Conservation (phyloP, 2,888 invertebrate species). For the Nemapogon koenigi region DNA sequence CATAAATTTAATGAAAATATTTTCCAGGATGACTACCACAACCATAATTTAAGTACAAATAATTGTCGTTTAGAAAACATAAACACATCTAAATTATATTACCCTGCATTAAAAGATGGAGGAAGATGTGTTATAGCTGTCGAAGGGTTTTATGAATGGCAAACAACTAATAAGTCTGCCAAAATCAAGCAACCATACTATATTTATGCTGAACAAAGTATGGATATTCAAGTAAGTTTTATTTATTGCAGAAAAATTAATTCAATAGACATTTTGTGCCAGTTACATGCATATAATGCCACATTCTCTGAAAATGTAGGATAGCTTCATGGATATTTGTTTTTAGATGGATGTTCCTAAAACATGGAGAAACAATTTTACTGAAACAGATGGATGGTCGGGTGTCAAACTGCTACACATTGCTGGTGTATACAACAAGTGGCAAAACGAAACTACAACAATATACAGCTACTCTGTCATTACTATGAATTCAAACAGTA, state of each 20-base stretch:
- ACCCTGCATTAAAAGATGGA: slow-evolving; percentile 69
- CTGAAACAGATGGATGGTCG: slow-evolving; percentile 61
- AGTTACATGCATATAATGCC: neutral
- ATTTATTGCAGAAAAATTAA: neutral
- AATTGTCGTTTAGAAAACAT: slow-evolving; percentile 80
- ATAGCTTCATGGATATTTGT: neutral
- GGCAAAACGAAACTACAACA: slow-evolving; percentile 64
- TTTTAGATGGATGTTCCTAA: slow-evolving; percentile 56
- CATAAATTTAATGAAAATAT: too few relatives aligned
- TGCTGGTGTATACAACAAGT: slow-evolving; percentile 78
- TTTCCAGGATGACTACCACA: slow-evolving; percentile 66
- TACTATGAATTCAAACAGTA: slow-evolving; percentile 75
- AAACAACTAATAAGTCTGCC: slow-evolving; percentile 64
- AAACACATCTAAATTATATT: slow-evolving; percentile 72
- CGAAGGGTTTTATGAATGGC: slow-evolving; percentile 87
- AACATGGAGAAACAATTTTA: slow-evolving; percentile 58
- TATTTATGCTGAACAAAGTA: slow-evolving; percentile 69
- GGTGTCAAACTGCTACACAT: slow-evolving; percentile 72
- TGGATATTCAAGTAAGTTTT: slow-evolving; percentile 25
- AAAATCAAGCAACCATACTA: slow-evolving; percentile 76
- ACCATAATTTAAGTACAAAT: slow-evolving; percentile 74
- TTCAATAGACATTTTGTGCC: neutral
- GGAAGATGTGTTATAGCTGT: slow-evolving; percentile 78
- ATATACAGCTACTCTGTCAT: slow-evolving; percentile 79
- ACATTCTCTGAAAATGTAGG: neutral